Evolutionary conservation across 1,140 invertebrate genomes (phyloP), one percentile per base, ranked within the genome.

Genomic region (Tribolium madens): DNA sequence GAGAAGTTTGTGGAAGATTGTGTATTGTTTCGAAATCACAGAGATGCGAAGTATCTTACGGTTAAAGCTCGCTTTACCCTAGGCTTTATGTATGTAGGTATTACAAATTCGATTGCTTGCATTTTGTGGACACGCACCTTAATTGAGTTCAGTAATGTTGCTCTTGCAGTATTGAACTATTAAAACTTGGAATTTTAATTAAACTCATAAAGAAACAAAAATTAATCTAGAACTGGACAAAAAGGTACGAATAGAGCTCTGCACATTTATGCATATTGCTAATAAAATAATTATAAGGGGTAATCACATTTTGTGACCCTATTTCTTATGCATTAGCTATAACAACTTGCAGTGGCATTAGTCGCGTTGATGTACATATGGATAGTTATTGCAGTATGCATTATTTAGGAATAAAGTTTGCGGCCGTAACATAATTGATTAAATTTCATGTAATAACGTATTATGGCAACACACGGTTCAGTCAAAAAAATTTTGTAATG

Each of bases 281-380:
- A 64, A 64, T 64, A 26, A 26, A 64, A 64, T 64, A 64, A 64
- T 64, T 33, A 64, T 33, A 64, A 64, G n/a, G 57, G 12, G 36
- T 42, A 33, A 33, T 64, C 57, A 64, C 57, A 18, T 64, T 33
- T 64, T 36, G n/a, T 64, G 26, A 64, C 57, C 21, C 52, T 14
- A 64, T 64, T 64, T 33, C 57, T 64, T 64, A 64, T 64, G 57
- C 57, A 64, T 64, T 64, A 64, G 21, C 57, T 64, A 64, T 64
- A 36, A 64, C 12, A 64, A 64, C 57, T 64, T 64, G 57, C 36
- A 64, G 12, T 33, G 57, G 57, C 57, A 64, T 64, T 64, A 64
- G 57, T 31, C 14, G 21, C 21, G 57, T 33, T 64, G 57, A 14
- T 64, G 57, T 12, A 64, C 36, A 36, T 64, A 26, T 64, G 57